Percentiles rank a stretch among this genome's conserved stretches.
phyloP scores from a whole-genome alignment of 1,140 invertebrate species.

The Drosophila ironensis region DNA sequence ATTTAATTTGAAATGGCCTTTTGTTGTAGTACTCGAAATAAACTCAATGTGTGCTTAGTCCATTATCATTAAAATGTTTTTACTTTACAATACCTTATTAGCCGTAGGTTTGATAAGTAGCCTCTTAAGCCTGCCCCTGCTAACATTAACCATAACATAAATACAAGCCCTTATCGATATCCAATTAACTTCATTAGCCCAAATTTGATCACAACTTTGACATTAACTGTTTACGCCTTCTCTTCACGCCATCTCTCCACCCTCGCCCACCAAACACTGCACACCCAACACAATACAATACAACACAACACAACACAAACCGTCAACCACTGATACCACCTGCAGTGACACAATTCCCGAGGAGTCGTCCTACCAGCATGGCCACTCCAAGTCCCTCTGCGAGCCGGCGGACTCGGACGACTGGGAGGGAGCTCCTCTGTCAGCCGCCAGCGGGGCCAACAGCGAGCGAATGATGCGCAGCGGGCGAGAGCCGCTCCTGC shows the following conservation, averaged over 20 bases:
- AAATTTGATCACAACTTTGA: slow-evolving; percentile 65
- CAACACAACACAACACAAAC: slow-evolving; percentile 41
- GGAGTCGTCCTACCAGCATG: slow-evolving; percentile 75
- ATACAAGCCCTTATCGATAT: too few species aligned
- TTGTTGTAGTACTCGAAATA: slow-evolving; percentile 30
- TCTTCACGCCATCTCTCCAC: slow-evolving; percentile 63
- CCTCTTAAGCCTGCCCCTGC: slow-evolving; percentile 41
- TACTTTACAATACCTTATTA: slow-evolving; percentile 2
- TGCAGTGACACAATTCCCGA: slow-evolving; percentile 81
- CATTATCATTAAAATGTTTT: slow-evolving; percentile 13
- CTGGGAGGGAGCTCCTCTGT: slow-evolving; percentile 65
- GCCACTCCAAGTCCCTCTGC: slow-evolving; percentile 77
- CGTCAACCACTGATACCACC: slow-evolving; percentile 25
- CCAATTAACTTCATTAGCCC: slow-evolving; percentile 18
- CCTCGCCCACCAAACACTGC: slow-evolving; percentile 18
- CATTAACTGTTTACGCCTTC: slow-evolving; percentile 76
- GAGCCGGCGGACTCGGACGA: slow-evolving; percentile 72
- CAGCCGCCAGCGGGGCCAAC: slow-evolving; percentile 38
- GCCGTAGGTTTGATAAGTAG: slow-evolving; percentile 2
- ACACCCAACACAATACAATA: slow-evolving; percentile 20
- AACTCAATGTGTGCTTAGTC: slow-evolving; percentile 16
- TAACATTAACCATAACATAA: slow-evolving; percentile 27
- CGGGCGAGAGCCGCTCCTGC: slow-evolving; percentile 70
- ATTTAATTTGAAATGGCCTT: slow-evolving; percentile 21
- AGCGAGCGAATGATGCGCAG: slow-evolving; percentile 48